Evolutionary conservation across 2,797 vertebrate species (phyloP).

Genomic region (Clarias fuscus): DNA sequence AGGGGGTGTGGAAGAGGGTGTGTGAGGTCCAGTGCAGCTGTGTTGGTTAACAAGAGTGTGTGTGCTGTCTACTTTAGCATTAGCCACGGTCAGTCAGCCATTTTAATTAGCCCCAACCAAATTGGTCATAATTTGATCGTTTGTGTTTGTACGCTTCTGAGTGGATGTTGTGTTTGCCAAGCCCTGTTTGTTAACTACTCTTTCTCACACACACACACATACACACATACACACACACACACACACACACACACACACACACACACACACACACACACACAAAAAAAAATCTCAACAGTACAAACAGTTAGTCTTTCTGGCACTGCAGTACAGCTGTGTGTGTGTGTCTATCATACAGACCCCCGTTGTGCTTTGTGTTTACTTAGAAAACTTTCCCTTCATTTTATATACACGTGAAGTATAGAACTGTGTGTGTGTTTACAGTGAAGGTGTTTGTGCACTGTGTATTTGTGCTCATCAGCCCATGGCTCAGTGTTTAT

Average conservation of each 20-base stretch:
- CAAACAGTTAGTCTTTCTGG: background rate
- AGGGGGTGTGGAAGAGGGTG: background rate
- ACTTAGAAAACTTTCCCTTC: conserved; percentile 6
- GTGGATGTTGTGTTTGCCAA: background rate
- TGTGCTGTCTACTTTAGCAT: background rate
- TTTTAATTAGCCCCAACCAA: conserved; percentile 30
- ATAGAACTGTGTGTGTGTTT: conserved; percentile 20
- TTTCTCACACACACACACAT: background rate
- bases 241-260: background rate
- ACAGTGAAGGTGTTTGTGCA: conserved; percentile 14
- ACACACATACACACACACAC: background rate
- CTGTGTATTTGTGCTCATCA: conserved; percentile 27
- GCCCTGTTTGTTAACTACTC: background rate
- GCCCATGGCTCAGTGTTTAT: conserved; percentile 26
- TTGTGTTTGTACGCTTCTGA: conserved; percentile 17
- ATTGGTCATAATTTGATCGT: conserved; percentile 25
- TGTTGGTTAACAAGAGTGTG: conserved; percentile 3
- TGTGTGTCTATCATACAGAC: background rate
- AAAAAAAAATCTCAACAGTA: background rate
- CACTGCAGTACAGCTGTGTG: background rate
- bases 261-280: background rate
- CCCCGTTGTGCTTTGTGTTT: conserved; percentile 18
- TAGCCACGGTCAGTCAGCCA: conserved; percentile 31
- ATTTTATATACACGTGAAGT: background rate
- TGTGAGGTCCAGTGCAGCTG: conserved; percentile 13